These are phyloP conservation scores for Athetis lepigone DNA, from an alignment of 2,888 invertebrate species.

Conservation along the genomic window DNA sequence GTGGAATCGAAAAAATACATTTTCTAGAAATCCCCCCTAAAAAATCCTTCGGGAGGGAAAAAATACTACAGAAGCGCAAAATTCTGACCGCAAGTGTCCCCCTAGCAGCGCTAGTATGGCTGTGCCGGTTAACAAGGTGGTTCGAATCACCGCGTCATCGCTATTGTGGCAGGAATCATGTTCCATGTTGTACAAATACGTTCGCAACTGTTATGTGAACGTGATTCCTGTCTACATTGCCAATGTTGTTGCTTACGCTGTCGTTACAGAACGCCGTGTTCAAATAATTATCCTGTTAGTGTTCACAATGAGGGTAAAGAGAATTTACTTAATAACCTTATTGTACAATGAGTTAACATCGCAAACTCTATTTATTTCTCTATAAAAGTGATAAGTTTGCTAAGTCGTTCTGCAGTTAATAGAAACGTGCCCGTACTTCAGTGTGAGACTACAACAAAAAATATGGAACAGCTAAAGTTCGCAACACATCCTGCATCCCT, in stretches of 20 bases:
- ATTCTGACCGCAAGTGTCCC: too few relatives aligned
- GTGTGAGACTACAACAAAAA: constrained; percentile 6
- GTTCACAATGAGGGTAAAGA: background rate
- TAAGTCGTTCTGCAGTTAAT: background rate
- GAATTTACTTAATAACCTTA: background rate
- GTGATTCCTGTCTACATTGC: constrained; percentile 1
- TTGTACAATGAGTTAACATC: too few relatives aligned
- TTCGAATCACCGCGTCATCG: background rate
- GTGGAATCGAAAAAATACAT: too few relatives aligned
- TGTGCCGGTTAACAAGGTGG: too few relatives aligned
- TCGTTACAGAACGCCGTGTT: background rate
- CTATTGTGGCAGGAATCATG: constrained; percentile 16
- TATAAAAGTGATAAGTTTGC: background rate
- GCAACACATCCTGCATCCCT: constrained; percentile 20
- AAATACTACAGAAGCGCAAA: too few relatives aligned
- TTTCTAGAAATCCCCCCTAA: too few relatives aligned
- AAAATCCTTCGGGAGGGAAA: too few relatives aligned
- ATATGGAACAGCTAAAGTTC: constrained; percentile 22
- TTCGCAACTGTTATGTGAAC: constrained; percentile 1
- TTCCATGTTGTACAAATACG: constrained; percentile 6
- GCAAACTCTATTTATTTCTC: background rate
- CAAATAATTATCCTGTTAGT: background rate
- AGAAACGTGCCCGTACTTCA: constrained; percentile 4
- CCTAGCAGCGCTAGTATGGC: too few relatives aligned
- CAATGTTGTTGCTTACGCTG: background rate